Conservation (phyloP, 2,888 invertebrate genomes). For the Volucella inflata region DNA sequence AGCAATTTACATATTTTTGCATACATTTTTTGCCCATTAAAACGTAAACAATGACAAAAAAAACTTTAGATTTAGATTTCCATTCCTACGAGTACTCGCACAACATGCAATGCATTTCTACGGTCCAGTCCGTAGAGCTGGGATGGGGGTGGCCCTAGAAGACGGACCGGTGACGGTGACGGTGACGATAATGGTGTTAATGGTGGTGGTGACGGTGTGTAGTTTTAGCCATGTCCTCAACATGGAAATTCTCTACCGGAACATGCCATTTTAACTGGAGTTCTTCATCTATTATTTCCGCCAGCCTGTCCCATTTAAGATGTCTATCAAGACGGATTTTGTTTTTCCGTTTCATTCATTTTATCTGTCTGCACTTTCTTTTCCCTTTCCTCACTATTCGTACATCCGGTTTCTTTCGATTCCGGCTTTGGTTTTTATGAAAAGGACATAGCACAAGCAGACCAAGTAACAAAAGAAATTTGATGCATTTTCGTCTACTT, state of each 20-base stretch:
- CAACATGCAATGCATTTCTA: constrained; percentile 43
- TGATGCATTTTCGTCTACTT: constrained; percentile 49
- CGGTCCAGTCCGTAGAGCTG: too few relatives aligned
- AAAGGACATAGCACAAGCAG: constrained; percentile 16
- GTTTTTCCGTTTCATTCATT: constrained; percentile 9
- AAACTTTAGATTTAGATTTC: constrained; percentile 52
- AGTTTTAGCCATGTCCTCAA: constrained; percentile 14
- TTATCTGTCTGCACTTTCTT: neutral
- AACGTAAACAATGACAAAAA: constrained; percentile 34
- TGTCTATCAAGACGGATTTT: constrained; percentile 65
- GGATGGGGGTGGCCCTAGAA: neutral
- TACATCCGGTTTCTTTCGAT: neutral
- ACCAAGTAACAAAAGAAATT: constrained; percentile 27
- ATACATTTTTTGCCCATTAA: constrained; percentile 56
- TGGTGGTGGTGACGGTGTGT: neutral
- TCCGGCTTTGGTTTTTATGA: neutral
- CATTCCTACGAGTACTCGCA: constrained; percentile 25
- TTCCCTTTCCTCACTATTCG: neutral
- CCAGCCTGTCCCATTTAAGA: constrained; percentile 68
- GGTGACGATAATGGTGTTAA: constrained; percentile 11
- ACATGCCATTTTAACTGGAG: constrained; percentile 69
- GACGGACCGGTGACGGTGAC: too few relatives aligned
- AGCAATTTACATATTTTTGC: constrained; percentile 63
- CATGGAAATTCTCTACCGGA: constrained; percentile 65
- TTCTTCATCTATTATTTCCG: constrained; percentile 75